Evolutionary conservation across 1,140 invertebrate species (phyloP), one percentile per base, ranked within the genome.

Genomic region (Trachymyrmex septentrionalis): DNA sequence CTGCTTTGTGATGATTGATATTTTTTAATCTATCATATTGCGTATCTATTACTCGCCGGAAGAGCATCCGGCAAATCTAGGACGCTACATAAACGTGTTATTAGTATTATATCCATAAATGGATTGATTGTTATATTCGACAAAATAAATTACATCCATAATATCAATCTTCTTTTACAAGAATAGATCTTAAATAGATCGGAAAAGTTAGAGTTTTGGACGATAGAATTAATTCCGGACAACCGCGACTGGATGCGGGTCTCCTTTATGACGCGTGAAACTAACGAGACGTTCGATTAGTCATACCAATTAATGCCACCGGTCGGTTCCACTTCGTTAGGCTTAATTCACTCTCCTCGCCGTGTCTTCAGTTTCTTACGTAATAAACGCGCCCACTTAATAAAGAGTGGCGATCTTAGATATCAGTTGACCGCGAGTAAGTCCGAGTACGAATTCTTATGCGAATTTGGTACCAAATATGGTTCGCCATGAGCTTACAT

Each of bases 241-340:
- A 59, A 50, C 19, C 3, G 24, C 38, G 55, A 16, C 5, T 84
- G 55, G 21, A 84, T 84, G 80, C 80, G 80, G 69, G 80, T 73
- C 69, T 55, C 19, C 38, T 63, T 34, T 75, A 4, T 80, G 77
- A 53, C 6, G 44, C 69, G 21, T 82, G 67, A 63, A 84, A 63
- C 69, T 44, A 84, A 44, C 80, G 67, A 82, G 67, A 78, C 19
- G 69, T 84, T 84, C 57, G 80, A 84, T 84, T 34, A 75, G 80
- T 61, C 69, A 75, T 75, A 61, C 19, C 38, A 73, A 61, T 84
- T 84, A 84, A 84, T 75, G 21, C 55, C n/a, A 21, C 3, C 14
- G 55, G 38, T 84, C 55, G 44, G 80, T 75, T 73, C 69, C 67
- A 61, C 80, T 82, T 84, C 71, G 80, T 84, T 84, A 72, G 21